phyloP scores from a whole-genome alignment of 2,888 invertebrate species.

The Liopterus haemorrhoidalis region DNA sequence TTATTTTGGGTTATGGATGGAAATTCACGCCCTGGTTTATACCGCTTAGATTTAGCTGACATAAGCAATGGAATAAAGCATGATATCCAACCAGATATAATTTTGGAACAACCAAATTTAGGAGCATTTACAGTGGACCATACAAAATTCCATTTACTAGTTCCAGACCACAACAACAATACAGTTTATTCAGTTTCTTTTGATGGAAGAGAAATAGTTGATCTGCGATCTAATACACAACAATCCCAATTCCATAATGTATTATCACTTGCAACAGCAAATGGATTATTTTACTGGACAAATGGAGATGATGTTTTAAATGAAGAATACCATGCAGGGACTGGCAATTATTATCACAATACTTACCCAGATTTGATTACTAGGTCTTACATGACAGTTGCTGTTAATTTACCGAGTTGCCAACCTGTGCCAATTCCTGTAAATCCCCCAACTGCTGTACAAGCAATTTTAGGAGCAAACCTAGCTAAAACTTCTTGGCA shows the following conservation, averaged over 20 bases:
- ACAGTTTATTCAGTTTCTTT: conserved; percentile 75
- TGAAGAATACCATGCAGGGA: conserved; percentile 69
- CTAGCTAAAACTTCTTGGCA: conserved; percentile 78
- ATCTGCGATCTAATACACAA: conserved; percentile 69
- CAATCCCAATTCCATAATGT: conserved; percentile 69
- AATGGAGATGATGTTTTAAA: conserved; percentile 69
- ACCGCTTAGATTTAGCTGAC: conserved; percentile 69
- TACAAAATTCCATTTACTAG: conserved; percentile 70
- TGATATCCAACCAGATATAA: conserved; percentile 59
- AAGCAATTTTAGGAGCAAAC: conserved; percentile 72
- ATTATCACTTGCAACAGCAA: conserved; percentile 67
- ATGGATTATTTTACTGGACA: conserved; percentile 81
- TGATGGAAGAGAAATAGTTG: conserved; percentile 71
- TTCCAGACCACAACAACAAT: conserved; percentile 67
- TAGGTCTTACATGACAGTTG: conserved; percentile 41
- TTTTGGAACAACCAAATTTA: conserved; percentile 61
- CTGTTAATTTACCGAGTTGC: conserved; percentile 59
- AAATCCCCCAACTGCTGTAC: conserved; percentile 70
- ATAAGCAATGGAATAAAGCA: conserved; percentile 69
- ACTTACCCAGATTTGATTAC: conserved; percentile 54
- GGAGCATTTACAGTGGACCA: conserved; percentile 80
- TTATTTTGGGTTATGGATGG: conserved; percentile 70
- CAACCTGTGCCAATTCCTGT: conserved; percentile 77
- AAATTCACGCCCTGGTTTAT: conserved; percentile 59
- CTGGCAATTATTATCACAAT: conserved; percentile 71